These are phyloP conservation scores for Gasteruption jaculator DNA, from an alignment of 2,888 invertebrate genomes.

Conservation along the genomic window DNA sequence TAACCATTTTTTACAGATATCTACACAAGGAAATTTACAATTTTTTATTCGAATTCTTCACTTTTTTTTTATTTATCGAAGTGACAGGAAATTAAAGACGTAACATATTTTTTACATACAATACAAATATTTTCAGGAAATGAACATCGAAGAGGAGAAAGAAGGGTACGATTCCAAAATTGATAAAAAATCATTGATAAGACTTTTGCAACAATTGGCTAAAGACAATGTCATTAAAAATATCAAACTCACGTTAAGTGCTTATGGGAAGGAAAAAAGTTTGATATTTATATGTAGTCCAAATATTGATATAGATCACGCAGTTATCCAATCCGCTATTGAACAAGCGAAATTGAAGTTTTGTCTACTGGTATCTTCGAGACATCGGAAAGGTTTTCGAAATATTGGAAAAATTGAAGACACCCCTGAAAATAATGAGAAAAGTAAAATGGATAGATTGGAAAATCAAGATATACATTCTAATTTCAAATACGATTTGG, in stretches of 20 bases:
- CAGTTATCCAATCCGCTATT: constrained; percentile 57
- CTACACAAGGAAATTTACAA: constrained; percentile 8
- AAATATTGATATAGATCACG: constrained; percentile 51
- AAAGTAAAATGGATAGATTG: neutral
- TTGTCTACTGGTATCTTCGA: constrained; percentile 32
- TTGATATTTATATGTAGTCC: constrained; percentile 58
- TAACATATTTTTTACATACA: neutral
- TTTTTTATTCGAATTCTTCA: constrained; percentile 5
- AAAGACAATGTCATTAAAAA: constrained; percentile 58
- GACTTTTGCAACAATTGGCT: constrained; percentile 59
- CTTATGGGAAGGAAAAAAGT: constrained; percentile 50
- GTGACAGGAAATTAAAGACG: constrained; percentile 2
- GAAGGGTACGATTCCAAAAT: constrained; percentile 57
- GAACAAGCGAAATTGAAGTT: constrained; percentile 62
- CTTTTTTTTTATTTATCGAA: constrained; percentile 11
- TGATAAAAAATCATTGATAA: constrained; percentile 63
- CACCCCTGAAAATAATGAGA: constrained; percentile 2
- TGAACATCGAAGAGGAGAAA: constrained; percentile 56
- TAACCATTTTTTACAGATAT: too few species aligned
- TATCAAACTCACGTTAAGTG: constrained; percentile 53
- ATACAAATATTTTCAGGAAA: constrained; percentile 39
- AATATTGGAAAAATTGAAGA: neutral
- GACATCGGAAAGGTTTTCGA: neutral
- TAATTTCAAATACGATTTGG: constrained; percentile 22
- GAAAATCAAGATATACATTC: constrained; percentile 12